These are phyloP conservation scores for Vanessa cardui DNA, from an alignment of 2,888 invertebrate species.

Conservation along the genomic window DNA sequence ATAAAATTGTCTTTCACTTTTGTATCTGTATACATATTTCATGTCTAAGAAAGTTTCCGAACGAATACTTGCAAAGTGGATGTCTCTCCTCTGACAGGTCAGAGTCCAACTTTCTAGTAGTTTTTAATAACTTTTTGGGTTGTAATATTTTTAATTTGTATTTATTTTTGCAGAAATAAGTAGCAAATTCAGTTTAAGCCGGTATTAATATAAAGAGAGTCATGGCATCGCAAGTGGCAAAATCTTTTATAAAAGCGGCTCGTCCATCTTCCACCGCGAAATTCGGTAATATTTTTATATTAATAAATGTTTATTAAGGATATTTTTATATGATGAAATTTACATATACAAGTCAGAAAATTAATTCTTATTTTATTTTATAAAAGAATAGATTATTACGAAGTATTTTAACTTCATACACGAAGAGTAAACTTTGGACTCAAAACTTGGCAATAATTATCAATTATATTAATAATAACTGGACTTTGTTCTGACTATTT, in stretches of 20 bases:
- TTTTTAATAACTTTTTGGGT: constrained; percentile 50
- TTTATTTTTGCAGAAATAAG: constrained; percentile 18
- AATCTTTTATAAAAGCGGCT: constrained; percentile 68
- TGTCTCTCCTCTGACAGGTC: constrained; percentile 57
- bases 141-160: constrained; percentile 1
- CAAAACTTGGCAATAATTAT: constrained; percentile 39
- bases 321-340: not conserved
- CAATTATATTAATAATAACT: constrained; percentile 6
- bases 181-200: constrained; percentile 15
- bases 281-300: constrained; percentile 60
- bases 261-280: constrained; percentile 66
- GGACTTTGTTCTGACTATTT: constrained; percentile 1
- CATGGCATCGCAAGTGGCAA: constrained; percentile 77
- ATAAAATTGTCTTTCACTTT: no score
- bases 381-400: not conserved
- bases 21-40: not conserved
- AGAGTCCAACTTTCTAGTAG: constrained; percentile 74
- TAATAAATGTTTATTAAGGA: not conserved
- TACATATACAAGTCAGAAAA: not conserved
- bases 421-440: constrained; percentile 47
- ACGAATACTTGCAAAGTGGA: constrained; percentile 21
- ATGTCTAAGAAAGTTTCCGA: constrained; percentile 14
- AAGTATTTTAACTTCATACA: not conserved
- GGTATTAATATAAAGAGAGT: constrained; percentile 37
- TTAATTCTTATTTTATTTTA: not conserved